These are phyloP conservation scores for Callimorpha dominula DNA, from an alignment of 2,888 invertebrate genomes.

Conservation along the genomic window DNA sequence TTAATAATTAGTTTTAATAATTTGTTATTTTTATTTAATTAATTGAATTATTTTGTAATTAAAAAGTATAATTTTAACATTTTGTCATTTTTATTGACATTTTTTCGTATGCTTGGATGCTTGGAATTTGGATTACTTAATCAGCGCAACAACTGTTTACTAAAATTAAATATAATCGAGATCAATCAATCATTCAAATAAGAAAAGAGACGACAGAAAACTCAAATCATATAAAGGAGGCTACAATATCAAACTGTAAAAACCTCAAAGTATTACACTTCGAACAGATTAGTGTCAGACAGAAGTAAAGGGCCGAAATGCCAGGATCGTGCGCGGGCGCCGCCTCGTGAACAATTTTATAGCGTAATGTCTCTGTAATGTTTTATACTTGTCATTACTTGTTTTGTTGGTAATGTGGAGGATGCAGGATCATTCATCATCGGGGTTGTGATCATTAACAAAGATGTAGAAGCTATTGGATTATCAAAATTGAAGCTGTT, in stretches of 20 bases:
- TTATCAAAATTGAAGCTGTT: not conserved
- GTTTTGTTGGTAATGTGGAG: slow-evolving; percentile 10
- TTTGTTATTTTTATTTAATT: too few species aligned
- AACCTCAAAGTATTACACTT: slow-evolving; percentile 16
- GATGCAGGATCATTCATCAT: slow-evolving; percentile 2
- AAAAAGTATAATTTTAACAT: too few species aligned
- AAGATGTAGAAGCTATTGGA: not conserved
- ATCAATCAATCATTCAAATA: too few species aligned
- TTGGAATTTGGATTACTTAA: too few species aligned
- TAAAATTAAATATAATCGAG: too few species aligned
- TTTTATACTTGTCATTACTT: slow-evolving; percentile 17
- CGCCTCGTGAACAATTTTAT: slow-evolving; percentile 31
- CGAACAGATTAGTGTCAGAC: slow-evolving; percentile 33
- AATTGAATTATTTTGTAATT: too few species aligned
- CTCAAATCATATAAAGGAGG: not conserved
- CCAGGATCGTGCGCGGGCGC: slow-evolving; percentile 60
- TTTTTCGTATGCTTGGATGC: too few species aligned
- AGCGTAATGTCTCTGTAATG: slow-evolving; percentile 19
- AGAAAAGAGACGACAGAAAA: not conserved
- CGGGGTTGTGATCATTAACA: not conserved
- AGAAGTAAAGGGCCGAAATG: slow-evolving; percentile 58
- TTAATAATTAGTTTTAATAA: too few species aligned
- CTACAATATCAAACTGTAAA: slow-evolving; percentile 12
- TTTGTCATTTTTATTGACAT: too few species aligned
- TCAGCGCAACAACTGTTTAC: too few species aligned